These are phyloP conservation scores for Camponotus fellah DNA, from an alignment of 2,888 invertebrate genomes.

Conservation along the genomic window DNA sequence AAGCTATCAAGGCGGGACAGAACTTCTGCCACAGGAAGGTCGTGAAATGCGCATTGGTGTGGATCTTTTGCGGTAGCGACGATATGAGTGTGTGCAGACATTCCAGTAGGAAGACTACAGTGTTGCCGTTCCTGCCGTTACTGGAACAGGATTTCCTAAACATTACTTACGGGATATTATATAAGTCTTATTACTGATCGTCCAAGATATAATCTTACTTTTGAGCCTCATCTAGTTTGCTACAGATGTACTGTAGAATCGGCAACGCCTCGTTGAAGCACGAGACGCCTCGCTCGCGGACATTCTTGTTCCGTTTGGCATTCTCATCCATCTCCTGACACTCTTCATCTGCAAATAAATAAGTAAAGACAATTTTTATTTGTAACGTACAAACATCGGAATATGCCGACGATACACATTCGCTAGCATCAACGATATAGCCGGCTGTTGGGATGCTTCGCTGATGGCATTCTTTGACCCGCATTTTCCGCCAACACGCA, in stretches of 20 bases:
- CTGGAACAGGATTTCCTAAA: conserved; percentile 86
- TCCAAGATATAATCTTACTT: conserved; percentile 86
- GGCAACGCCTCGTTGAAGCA: conserved; percentile 97
- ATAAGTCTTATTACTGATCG: not conserved
- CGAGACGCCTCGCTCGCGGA: conserved; percentile 90
- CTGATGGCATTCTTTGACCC: conserved; percentile 12
- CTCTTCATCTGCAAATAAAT: conserved; percentile 90
- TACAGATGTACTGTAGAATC: conserved; percentile 95
- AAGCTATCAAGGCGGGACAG: conserved; percentile 95
- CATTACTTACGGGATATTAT: conserved; percentile 1
- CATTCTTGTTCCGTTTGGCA: conserved; percentile 83
- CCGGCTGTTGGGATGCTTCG: not conserved
- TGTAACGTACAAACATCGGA: not conserved
- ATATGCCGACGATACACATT: conserved; percentile 14
- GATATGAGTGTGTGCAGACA: conserved; percentile 95
- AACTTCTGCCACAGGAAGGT: conserved; percentile 97
- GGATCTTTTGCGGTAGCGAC: conserved; percentile 93
- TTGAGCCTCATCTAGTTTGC: conserved; percentile 94
- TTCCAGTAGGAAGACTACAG: conserved; percentile 93
- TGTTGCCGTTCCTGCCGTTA: conserved; percentile 87
- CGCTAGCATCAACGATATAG: not conserved
- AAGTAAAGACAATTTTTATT: conserved; percentile 2
- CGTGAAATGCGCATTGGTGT: conserved; percentile 94
- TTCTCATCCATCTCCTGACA: conserved; percentile 89
- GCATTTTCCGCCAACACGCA: conserved; percentile 56